Conservation (phyloP, 2,113 vertebrate genomes). For the Petrocephalus microphthalmus region DNA sequence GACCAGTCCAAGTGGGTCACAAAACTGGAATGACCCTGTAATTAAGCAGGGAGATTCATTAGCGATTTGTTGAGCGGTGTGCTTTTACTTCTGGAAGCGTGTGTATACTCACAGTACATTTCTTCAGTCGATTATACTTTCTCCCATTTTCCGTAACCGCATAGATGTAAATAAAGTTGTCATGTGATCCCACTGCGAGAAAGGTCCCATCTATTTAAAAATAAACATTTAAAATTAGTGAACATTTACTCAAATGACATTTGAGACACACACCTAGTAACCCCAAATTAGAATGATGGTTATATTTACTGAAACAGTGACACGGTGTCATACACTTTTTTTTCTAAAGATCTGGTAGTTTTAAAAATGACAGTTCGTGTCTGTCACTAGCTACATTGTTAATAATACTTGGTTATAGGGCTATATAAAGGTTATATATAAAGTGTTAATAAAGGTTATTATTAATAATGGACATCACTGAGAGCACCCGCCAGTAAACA, state of each 20-base stretch:
- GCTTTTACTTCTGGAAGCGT: not conserved
- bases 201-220: conserved; percentile 58
- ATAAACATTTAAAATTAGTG: not conserved
- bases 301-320: not conserved
- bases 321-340: not conserved
- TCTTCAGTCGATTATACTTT: conserved; percentile 69
- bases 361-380: not conserved
- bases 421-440: no score
- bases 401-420: not conserved
- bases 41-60: not conserved
- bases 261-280: not conserved
- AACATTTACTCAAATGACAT: not conserved
- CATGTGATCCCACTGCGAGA: conserved; percentile 75
- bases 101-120: conserved; percentile 61
- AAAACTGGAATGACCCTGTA: conserved; percentile 83
- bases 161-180: conserved; percentile 89
- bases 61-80: not conserved
- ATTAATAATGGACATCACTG: no score
- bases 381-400: not conserved
- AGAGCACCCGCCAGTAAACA: no score
- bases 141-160: conserved; percentile 66
- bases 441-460: no score
- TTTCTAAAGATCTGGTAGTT: not conserved
- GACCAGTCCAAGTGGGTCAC: conserved; percentile 86
- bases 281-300: not conserved